Conservation (phyloP, 92 coral and sea anemone genomes). For the Parazoanthus atlanticus region DNA sequence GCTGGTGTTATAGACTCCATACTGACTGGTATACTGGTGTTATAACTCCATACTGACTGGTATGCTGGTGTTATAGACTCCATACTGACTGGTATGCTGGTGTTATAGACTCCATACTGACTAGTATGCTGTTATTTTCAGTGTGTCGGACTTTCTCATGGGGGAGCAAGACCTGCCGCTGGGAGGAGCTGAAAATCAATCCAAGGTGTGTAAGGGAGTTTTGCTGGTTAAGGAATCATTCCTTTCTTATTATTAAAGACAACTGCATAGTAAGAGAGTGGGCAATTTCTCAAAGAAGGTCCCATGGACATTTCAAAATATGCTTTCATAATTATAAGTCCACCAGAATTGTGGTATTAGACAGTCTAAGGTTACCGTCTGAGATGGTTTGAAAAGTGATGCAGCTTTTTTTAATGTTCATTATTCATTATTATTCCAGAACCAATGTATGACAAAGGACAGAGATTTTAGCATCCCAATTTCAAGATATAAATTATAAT, state of each 20-base stretch:
- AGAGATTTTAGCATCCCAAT: too few species aligned
- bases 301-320: not conserved
- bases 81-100: not conserved
- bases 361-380: too few species aligned
- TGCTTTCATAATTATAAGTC: not conserved
- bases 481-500: too few species aligned
- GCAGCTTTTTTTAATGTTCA: too few species aligned
- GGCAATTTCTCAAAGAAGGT: not conserved
- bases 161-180: conserved; percentile 90
- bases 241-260: too few species aligned
- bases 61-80: not conserved
- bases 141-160: conserved; percentile 99
- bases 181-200: conserved; percentile 45
- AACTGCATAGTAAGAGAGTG: not conserved
- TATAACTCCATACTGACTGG: not conserved
- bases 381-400: too few species aligned
- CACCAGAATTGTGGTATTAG: too few species aligned
- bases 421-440: too few species aligned
- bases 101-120: not conserved
- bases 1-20: too few species aligned
- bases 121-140: conserved; percentile 19
- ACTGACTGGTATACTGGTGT: not conserved
- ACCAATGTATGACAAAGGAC: too few species aligned
- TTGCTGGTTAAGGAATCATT: not conserved
- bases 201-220: not conserved